Base-by-base conservation (phyloP, 2,113 vertebrate genomes). In the Terrapene triunguis region DNA sequence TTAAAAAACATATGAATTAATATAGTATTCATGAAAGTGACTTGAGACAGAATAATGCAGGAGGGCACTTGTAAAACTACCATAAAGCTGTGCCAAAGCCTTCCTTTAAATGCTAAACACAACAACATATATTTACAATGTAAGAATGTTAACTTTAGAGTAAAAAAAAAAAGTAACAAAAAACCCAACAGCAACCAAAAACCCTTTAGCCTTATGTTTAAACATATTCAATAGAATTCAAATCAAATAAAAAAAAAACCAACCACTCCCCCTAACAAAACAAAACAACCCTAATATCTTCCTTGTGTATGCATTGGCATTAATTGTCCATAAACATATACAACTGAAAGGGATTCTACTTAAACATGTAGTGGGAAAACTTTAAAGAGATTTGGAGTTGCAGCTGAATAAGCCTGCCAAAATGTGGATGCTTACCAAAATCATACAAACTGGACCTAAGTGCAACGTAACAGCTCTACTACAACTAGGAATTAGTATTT, bases 121-220 rank as follows among this genome's bases (percentile, higher is more conserved):
- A 22, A 42, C 12, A 57, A 1, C 6, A 5, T 55, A 76, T 22
- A 55, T 53, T 53, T 24, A 29, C 3, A 4, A 44, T 24, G 72
- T 7, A 32, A 27, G 82, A 82, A 86, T 50, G 25, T 35, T 86
- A 79, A 79, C 2, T 1, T 13, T 17, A 72, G 16, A 38, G 65
- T 65, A 65, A 65, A n/a, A 19, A 72, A n/a, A 38, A 38, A 42
- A 42, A 42, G 38, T 42, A 42, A 65, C 32, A 72, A 72, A 38
- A 69, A 32, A 8, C 14, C 16, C 65, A n/a, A 72, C 48, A 82
- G 7, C 3, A 22, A 44, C 4, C 1, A 10, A 47, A 51, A 76
- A 44, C 1, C 47, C 3, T 8, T 74, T 10, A 13, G 38, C 5
- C 6, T 44, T 44, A 11, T 19, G 1, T 1, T n/a, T 51, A 44